phyloP scores from a whole-genome alignment of 2,113 vertebrate species.

The Pteronura brasiliensis region DNA sequence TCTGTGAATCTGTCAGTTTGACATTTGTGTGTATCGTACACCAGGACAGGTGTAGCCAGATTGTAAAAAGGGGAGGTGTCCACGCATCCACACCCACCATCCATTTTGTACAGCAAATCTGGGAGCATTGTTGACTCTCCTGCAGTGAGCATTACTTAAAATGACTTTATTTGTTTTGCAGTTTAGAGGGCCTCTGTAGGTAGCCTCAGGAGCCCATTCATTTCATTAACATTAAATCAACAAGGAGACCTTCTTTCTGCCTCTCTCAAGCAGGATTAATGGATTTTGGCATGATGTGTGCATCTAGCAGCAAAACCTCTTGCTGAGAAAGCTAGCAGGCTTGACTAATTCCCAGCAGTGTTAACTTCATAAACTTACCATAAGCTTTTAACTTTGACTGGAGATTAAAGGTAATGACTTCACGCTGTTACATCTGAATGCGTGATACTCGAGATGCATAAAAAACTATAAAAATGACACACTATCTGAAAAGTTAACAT shows the following conservation, averaged over 20 bases:
- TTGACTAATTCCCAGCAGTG: slow-evolving; percentile 88
- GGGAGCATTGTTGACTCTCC: slow-evolving; percentile 46
- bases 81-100: neutral
- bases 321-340: slow-evolving; percentile 86
- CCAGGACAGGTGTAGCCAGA: slow-evolving; percentile 16
- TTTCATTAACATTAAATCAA: slow-evolving; percentile 88
- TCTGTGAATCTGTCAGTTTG: neutral
- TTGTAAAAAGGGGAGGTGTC: slow-evolving; percentile 10
- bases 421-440: slow-evolving; percentile 76
- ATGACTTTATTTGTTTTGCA: slow-evolving; percentile 83
- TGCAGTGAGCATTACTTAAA: slow-evolving; percentile 70
- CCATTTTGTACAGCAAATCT: slow-evolving; percentile 43
- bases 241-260: slow-evolving; percentile 84
- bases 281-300: slow-evolving; percentile 84
- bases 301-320: slow-evolving; percentile 83
- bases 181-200: slow-evolving; percentile 81
- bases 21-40: neutral
- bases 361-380: slow-evolving; percentile 87
- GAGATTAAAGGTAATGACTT: slow-evolving; percentile 84
- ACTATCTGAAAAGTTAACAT: neutral
- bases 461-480: slow-evolving; percentile 21
- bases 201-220: slow-evolving; percentile 82
- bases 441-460: slow-evolving; percentile 64
- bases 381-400: slow-evolving; percentile 83
- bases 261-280: slow-evolving; percentile 86